These are phyloP conservation scores for Labeo rohita DNA, from an alignment of 2,113 vertebrate genomes.

Conservation along the genomic window DNA sequence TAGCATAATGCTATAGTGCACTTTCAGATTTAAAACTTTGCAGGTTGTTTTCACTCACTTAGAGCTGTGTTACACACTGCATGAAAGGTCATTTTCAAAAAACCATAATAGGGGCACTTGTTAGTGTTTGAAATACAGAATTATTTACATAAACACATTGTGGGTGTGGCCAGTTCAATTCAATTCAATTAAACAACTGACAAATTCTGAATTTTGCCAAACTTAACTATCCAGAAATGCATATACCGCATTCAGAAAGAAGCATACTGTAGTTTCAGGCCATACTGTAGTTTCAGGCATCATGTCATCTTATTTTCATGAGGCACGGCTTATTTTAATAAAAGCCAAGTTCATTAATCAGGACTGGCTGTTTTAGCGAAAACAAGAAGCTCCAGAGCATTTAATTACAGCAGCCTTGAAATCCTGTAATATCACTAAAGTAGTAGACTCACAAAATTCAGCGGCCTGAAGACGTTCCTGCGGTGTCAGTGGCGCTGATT, in stretches of 20 bases:
- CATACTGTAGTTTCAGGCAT: not conserved
- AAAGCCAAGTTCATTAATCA: not conserved
- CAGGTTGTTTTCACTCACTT: no score
- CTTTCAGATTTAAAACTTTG: no score
- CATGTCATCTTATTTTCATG: not conserved
- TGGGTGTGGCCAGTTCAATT: not conserved
- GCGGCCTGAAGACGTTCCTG: not conserved
- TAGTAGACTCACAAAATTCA: not conserved
- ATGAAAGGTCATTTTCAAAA: no score
- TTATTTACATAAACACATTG: not conserved
- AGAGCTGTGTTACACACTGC: no score
- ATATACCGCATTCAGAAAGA: not conserved
- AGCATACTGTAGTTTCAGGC: not conserved
- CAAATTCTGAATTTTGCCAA: not conserved
- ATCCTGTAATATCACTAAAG: conserved; percentile 17
- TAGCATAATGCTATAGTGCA: no score
- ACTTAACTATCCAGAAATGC: not conserved
- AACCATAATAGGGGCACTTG: no score
- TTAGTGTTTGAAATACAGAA: not conserved
- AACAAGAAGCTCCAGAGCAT: conserved; percentile 13
- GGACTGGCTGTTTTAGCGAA: not conserved
- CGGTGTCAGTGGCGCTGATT: not conserved
- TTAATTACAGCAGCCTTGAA: not conserved
- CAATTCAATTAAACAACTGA: not conserved
- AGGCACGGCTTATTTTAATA: not conserved